Evolutionary conservation across 2,888 invertebrate species (phyloP).

Genomic region (Archips crataeganus): DNA sequence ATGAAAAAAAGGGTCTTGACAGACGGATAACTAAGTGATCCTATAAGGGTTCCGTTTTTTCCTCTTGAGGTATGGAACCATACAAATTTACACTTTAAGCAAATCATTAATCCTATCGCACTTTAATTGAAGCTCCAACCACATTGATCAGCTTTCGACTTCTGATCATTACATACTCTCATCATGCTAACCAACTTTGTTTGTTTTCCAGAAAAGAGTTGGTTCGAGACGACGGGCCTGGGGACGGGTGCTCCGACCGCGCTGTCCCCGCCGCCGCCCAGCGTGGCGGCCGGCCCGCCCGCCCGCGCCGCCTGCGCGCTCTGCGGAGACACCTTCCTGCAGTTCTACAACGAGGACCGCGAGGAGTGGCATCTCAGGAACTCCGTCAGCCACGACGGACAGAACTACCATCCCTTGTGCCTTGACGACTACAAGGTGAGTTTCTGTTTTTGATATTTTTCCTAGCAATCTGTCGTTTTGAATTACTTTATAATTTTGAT

Average conservation of each 20-base stretch:
- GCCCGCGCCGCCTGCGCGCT: conserved; percentile 91
- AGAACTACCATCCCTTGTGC: conserved; percentile 95
- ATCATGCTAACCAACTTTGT: too few species aligned
- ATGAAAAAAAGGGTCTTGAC: too few species aligned
- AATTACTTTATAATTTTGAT: too few species aligned
- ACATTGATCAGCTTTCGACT: too few species aligned
- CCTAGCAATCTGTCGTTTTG: too few species aligned
- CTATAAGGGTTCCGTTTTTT: too few species aligned
- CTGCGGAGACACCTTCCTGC: conserved; percentile 97
- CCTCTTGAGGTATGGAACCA: too few species aligned
- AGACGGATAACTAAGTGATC: too few species aligned
- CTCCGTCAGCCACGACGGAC: conserved; percentile 91
- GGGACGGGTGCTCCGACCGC: conserved; percentile 66
- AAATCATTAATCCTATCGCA: too few species aligned
- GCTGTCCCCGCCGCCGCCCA: conserved; percentile 82
- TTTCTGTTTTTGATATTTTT: background rate
- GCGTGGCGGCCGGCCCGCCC: conserved; percentile 87
- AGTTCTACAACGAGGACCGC: conserved; percentile 98
- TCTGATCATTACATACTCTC: too few species aligned
- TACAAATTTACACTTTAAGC: too few species aligned
- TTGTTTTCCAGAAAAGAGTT: conserved; percentile 90
- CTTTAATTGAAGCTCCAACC: too few species aligned
- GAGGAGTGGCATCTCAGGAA: conserved; percentile 98
- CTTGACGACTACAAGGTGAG: conserved; percentile 92
- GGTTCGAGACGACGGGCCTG: conserved; percentile 91